A percentile compares a stretch with the other conserved stretches of the same genome.
Conservation (phyloP, 2,797 vertebrate genomes). For the Oceanodroma leucorhoa region DNA sequence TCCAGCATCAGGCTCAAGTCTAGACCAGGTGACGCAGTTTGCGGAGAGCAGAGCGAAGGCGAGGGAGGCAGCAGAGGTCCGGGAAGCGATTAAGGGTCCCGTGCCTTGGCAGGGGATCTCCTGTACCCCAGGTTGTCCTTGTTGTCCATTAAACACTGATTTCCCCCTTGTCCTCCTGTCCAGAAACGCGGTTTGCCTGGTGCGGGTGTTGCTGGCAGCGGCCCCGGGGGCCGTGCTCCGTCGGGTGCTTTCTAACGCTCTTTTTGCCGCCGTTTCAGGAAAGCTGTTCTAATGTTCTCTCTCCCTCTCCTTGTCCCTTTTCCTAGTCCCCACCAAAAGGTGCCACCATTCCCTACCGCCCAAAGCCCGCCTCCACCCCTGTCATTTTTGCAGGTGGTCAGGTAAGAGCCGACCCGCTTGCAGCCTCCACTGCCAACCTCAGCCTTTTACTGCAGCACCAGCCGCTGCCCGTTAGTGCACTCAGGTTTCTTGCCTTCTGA, state of each 20-base stretch:
- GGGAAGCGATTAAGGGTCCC: accelerated
- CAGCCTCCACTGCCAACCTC: conserved; percentile 98
- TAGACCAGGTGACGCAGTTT: accelerated
- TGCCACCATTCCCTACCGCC: conserved; percentile 99
- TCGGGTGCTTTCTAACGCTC: conserved; percentile 62
- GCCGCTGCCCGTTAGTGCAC: conserved; percentile 99
- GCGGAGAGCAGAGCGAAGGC: accelerated
- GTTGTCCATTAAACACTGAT: neutral
- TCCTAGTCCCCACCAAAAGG: conserved; percentile 99
- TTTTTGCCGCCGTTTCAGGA: conserved; percentile 41
- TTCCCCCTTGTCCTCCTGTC: neutral
- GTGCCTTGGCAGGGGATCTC: neutral
- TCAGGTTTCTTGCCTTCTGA: conserved; percentile 91
- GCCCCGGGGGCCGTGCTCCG: conserved; percentile 22
- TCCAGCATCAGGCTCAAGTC: accelerated
- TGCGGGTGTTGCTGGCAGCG: neutral
- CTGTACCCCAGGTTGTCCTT: neutral
- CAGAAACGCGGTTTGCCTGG: neutral
- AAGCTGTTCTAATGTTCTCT: conserved; percentile 82
- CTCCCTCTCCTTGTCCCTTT: conserved; percentile 84
- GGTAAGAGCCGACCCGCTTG: conserved; percentile 99
- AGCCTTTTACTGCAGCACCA: conserved; percentile 99
- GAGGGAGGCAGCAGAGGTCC: neutral
- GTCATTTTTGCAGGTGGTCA: conserved; percentile 99
- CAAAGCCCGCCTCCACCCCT: conserved; percentile 98